Conservation (phyloP, 1,140 invertebrate species). For the Xylocopa sonorina region DNA sequence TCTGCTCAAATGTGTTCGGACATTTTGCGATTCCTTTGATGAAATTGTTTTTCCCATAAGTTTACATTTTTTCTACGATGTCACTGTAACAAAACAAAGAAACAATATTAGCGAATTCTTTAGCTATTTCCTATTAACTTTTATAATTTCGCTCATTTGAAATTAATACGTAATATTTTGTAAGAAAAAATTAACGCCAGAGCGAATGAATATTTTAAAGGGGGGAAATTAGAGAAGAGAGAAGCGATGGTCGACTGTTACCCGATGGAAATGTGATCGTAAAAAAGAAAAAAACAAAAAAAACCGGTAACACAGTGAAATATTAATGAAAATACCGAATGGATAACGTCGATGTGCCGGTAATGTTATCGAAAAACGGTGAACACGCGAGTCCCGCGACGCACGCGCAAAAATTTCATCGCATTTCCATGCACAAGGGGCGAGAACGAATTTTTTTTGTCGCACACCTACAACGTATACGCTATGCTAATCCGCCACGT, state of each 20-base stretch:
- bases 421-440: conserved; percentile 10
- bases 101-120: too few species aligned
- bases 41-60: too few species aligned
- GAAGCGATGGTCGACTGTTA: too few species aligned
- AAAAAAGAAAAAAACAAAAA: neutral
- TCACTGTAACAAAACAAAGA: too few species aligned
- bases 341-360: neutral
- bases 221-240: too few species aligned
- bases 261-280: neutral
- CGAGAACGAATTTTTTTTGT: neutral
- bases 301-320: neutral
- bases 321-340: conserved; percentile 1
- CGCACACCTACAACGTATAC: neutral
- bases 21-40: too few species aligned
- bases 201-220: neutral
- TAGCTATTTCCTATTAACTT: too few species aligned
- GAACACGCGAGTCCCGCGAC: neutral
- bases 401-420: conserved; percentile 20
- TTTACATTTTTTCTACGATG: too few species aligned
- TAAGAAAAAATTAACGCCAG: too few species aligned
- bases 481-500: neutral
- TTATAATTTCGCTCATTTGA: too few species aligned
- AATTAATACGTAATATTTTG: too few species aligned
- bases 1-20: too few species aligned
- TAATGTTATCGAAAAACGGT: conserved; percentile 16